Evolutionary conservation across 2,888 invertebrate genomes (phyloP), one percentile per base, ranked within the genome.

Genomic region (Tolmerus cingulatus): DNA sequence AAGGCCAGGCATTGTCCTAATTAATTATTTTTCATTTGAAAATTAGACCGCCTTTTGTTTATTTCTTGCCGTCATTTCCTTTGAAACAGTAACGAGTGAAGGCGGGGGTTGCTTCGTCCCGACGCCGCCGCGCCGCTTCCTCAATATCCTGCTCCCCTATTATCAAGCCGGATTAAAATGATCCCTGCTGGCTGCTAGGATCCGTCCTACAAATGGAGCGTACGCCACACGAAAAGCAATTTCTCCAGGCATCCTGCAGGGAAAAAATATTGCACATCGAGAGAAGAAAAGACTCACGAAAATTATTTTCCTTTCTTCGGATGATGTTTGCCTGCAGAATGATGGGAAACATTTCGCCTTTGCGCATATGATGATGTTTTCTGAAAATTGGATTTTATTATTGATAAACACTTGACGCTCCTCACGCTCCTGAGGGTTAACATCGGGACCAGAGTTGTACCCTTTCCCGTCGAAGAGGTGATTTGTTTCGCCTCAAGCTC

Each of bases 151-250:
- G 14, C 46, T 79, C 27, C 79, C 12, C 79, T 23, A 23, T 51
- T 79, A 79, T 79, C 78, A 51, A 30, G 27, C 51, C 23, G 40
- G 51, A 79, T 79, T 79, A 79, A 79, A 79, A 79, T 79, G 79
- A 79, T 79, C 79, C 79, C 79, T 51, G 79, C 79, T 51, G 79
- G 79, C 79, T 79, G 79, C 79, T 34, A 51, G 79, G 27, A 79
- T 46, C 23, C 55, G 30, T 79, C 16, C 51, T 51, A 23, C 30
- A 79, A 79, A 79, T 79, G 79, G 51, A 79, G 79, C 66, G 66
- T 27, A 78, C 51, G 79, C 19, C 51, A 23, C 30, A 40, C 51
- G 79, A 79, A 46, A 79, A 51, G 79, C 27, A 79, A 51, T 79
- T n/a, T 79, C 79, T 79, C 27, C 16, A 51, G 79, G 27, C 79